Base-by-base conservation (phyloP, 2,797 vertebrate species). In the Echiichthys vipera region DNA sequence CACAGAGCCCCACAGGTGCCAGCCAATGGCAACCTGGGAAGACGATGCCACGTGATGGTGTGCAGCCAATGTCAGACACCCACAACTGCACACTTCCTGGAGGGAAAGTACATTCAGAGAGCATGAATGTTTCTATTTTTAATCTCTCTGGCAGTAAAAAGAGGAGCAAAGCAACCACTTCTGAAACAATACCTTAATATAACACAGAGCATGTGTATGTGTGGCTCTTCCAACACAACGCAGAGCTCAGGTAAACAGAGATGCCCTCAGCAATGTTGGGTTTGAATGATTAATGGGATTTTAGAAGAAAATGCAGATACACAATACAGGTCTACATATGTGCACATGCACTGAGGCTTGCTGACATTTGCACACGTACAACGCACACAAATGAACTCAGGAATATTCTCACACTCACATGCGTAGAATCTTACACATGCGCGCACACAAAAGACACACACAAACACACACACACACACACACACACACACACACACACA, bases 41-140 rank as follows among this genome's bases (percentile, higher is more conserved):
- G 68, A 73, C 22, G 25, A 54, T 3, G 54, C 71, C 92, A 92
- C 50, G 75, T 94, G 90, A 86, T 40, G 57, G 25, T 51, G 59
- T 1, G 69, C 67, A 69, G 69, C 94, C 94, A 94, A 93, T 94
- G 81, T 71, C 58, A 54, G 69, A 51, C 49, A 57, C 76, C 78
- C 66, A 78, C 84, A 86, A 78, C 84, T 79, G 87, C 88, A 88
- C 83, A 93, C 91, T 93, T 94, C 90, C 93, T 93, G 87, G 88
- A 94, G 92, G 92, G 88, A 91, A 93, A 86, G 89, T 91, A 93
- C 89, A 90, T 89, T 92, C 87, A 86, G 88, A 89, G 92, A 91
- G 85, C 85, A 93, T 88, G 84, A 85, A 87, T 84, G 91, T 90
- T 94, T 91, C 92, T 94, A 94, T 95, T 94, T 94, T 92, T 93